Evolutionary conservation across 2,113 vertebrate genomes (phyloP).

Genomic region (Clarias batrachus): DNA sequence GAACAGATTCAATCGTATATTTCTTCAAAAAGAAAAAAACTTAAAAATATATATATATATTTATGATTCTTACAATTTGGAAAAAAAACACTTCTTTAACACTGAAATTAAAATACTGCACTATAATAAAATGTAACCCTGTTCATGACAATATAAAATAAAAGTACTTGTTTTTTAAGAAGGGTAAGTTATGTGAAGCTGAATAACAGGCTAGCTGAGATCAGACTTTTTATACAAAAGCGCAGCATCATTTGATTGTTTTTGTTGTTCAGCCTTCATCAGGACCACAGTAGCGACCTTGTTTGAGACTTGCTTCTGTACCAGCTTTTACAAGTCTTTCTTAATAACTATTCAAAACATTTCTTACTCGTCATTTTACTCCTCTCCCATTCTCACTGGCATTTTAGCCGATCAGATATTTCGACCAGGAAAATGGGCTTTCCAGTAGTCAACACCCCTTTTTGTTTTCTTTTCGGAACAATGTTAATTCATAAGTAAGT

Average conservation of each 20-base stretch:
- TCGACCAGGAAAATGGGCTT: neutral
- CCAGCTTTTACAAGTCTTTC: neutral
- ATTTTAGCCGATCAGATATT: constrained; percentile 11
- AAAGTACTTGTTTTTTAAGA: constrained; percentile 32
- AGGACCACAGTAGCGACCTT: neutral
- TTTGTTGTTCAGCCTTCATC: constrained; percentile 27
- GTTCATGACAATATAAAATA: constrained; percentile 46
- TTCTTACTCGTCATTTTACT: constrained; percentile 10
- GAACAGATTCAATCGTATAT: constrained; percentile 42
- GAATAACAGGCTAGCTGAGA: constrained; percentile 48
- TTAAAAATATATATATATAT: constrained; percentile 59
- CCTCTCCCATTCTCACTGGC: neutral
- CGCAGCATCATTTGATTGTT: constrained; percentile 34
- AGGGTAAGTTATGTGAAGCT: constrained; percentile 30
- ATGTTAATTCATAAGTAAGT: constrained; percentile 16
- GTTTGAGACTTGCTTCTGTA: neutral
- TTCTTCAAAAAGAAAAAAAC: constrained; percentile 53
- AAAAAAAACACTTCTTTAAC: constrained; percentile 62
- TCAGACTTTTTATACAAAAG: constrained; percentile 57
- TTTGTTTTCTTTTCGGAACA: constrained; percentile 21
- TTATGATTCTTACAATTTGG: constrained; percentile 61
- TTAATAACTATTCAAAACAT: neutral
- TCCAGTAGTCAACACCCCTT: constrained; percentile 7
- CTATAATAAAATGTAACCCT: constrained; percentile 69
- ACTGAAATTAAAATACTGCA: constrained; percentile 73